phyloP scores from a whole-genome alignment of 2,797 vertebrate genomes.

The Esox masquinongy region DNA sequence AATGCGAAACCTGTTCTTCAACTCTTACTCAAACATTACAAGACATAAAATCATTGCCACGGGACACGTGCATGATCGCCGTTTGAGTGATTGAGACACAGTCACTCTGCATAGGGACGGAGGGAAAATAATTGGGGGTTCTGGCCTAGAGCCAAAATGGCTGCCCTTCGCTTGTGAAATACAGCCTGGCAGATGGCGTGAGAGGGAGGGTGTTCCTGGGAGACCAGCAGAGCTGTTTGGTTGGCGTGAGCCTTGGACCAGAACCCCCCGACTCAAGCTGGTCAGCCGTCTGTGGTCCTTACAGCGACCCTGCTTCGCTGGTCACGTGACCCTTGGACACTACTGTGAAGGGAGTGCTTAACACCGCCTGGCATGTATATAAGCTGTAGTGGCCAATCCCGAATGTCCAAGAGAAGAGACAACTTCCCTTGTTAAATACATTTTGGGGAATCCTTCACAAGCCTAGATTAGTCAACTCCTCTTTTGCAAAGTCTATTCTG shows the following conservation, averaged over 20 bases:
- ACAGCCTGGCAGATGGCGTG: conserved; percentile 53
- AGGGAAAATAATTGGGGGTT: background rate
- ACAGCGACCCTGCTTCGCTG: background rate
- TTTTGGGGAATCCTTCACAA: too few relatives aligned
- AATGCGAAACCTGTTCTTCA: background rate
- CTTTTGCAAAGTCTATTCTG: too few relatives aligned
- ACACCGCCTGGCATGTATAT: background rate
- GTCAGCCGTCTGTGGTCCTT: conserved; percentile 44
- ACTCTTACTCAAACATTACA: conserved; percentile 7
- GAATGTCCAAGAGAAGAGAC: too few relatives aligned
- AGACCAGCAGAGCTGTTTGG: conserved; percentile 40
- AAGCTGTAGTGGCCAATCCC: background rate
- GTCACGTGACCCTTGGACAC: background rate
- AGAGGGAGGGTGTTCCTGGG: conserved; percentile 37
- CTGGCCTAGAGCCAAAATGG: conserved; percentile 39
- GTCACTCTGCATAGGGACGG: background rate
- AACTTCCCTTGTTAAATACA: too few relatives aligned
- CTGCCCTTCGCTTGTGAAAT: conserved; percentile 25
- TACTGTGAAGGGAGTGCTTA: background rate
- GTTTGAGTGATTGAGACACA: conserved; percentile 20
- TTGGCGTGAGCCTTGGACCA: conserved; percentile 36
- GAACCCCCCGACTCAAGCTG: conserved; percentile 46
- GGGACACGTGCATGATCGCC: conserved; percentile 1
- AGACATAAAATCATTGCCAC: background rate
- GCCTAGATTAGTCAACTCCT: too few relatives aligned